Conservation (phyloP, 2,888 invertebrate genomes). For the Drosophila niveifrons region DNA sequence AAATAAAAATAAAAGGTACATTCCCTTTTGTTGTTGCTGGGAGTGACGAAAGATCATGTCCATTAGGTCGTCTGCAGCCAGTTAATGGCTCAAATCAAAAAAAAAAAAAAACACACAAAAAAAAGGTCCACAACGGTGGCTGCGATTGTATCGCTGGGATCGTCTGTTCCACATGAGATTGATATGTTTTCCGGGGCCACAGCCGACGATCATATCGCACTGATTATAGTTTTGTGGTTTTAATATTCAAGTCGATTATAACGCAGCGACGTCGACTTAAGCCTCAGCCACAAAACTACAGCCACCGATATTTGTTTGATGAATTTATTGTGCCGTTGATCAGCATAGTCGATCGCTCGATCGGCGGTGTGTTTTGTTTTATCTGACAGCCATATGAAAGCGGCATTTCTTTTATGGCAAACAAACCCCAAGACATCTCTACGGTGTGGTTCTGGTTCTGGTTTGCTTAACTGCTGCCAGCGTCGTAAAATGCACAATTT, state of each 20-base stretch:
- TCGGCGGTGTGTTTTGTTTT: slow-evolving; percentile 71
- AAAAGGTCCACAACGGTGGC: slow-evolving; percentile 66
- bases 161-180: slow-evolving; percentile 68
- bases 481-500: slow-evolving; percentile 71
- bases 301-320: slow-evolving; percentile 73
- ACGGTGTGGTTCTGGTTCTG: slow-evolving; percentile 25
- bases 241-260: slow-evolving; percentile 77
- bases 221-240: slow-evolving; percentile 80
- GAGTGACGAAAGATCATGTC: slow-evolving; percentile 81
- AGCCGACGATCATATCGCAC: slow-evolving; percentile 73
- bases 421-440: slow-evolving; percentile 25
- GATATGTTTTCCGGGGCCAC: slow-evolving; percentile 68
- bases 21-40: slow-evolving; percentile 61
- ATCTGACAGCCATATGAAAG: slow-evolving; percentile 45
- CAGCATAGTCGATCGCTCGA: slow-evolving; percentile 41
- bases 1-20: slow-evolving; percentile 51
- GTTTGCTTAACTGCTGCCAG: slow-evolving; percentile 23
- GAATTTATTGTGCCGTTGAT: slow-evolving; percentile 76
- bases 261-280: slow-evolving; percentile 49
- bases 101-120: neutral
- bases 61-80: slow-evolving; percentile 77
- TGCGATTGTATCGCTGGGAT: slow-evolving; percentile 25
- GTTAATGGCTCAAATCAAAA: slow-evolving; percentile 67
- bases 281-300: slow-evolving; percentile 26
- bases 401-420: slow-evolving; percentile 63